Evolutionary conservation across 2,888 invertebrate genomes (phyloP).

Genomic region (Harpalus rubripes): DNA sequence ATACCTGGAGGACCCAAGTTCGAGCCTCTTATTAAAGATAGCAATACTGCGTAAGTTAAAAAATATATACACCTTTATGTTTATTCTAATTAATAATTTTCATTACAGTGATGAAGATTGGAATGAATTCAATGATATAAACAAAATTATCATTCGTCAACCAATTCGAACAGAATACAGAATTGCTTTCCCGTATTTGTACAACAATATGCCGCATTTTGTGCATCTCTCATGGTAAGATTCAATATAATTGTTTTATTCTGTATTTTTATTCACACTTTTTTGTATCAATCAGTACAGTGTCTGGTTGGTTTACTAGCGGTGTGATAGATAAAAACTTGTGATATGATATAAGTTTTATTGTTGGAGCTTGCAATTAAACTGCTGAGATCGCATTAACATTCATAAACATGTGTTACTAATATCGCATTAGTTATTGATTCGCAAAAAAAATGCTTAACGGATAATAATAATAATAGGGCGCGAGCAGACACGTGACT

Average conservation of each 20-base stretch:
- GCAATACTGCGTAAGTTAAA: slow-evolving; percentile 89
- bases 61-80: background rate
- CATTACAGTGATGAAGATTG: slow-evolving; percentile 96
- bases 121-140: slow-evolving; percentile 99
- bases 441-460: no score
- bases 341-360: slow-evolving; percentile 80
- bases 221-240: slow-evolving; percentile 98
- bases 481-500: no score
- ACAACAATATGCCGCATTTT: slow-evolving; percentile 99
- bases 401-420: slow-evolving; percentile 68
- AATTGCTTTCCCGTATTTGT: slow-evolving; percentile 99
- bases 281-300: slow-evolving; percentile 75
- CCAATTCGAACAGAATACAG: slow-evolving; percentile 99
- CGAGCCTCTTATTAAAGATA: slow-evolving; percentile 98
- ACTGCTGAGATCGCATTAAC: slow-evolving; percentile 81
- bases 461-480: no score
- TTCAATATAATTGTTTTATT: slow-evolving; percentile 59
- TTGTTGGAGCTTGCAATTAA: slow-evolving; percentile 77
- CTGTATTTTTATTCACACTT: slow-evolving; percentile 72
- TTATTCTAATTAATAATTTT: slow-evolving; percentile 41
- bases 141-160: slow-evolving; percentile 99
- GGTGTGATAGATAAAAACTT: slow-evolving; percentile 79
- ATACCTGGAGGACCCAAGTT: slow-evolving; percentile 99
- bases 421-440: no score
- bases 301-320: slow-evolving; percentile 79